Evolutionary conservation across 2,888 invertebrate species (phyloP).

Genomic region (Acanthopleura granulata): DNA sequence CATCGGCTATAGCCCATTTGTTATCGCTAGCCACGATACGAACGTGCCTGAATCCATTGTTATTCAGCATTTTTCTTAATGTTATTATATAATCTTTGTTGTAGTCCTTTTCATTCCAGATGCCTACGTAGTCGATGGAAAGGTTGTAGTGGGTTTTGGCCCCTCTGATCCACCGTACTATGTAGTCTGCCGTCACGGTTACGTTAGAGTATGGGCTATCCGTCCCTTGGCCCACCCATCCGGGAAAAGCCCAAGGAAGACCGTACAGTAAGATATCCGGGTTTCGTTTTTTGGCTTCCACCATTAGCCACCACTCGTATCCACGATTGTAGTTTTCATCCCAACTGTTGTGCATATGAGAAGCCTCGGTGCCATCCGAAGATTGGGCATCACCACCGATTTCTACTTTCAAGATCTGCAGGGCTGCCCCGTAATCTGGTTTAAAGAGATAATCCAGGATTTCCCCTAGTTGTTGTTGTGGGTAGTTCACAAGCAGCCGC

Average conservation of each 20-base stretch:
- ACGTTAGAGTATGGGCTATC: slow-evolving; percentile 55
- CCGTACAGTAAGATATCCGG: slow-evolving; percentile 64
- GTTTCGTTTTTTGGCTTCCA: slow-evolving; percentile 63
- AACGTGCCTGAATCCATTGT: slow-evolving; percentile 38
- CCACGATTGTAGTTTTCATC: slow-evolving; percentile 62
- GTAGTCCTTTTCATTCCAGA: slow-evolving; percentile 63
- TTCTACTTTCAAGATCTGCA: slow-evolving; percentile 69
- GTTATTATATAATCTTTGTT: slow-evolving; percentile 45
- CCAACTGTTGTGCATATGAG: slow-evolving; percentile 64
- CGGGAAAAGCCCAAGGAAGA: slow-evolving; percentile 68
- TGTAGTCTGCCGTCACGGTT: slow-evolving; percentile 51
- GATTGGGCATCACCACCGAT: slow-evolving; percentile 70
- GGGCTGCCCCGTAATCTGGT: slow-evolving; percentile 66
- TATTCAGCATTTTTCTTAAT: slow-evolving; percentile 35
- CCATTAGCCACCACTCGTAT: slow-evolving; percentile 68
- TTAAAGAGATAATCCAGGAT: slow-evolving; percentile 56
- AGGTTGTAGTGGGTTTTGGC: slow-evolving; percentile 57
- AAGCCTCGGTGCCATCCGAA: slow-evolving; percentile 65
- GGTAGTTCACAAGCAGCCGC: slow-evolving; percentile 49
- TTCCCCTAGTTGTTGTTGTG: slow-evolving; percentile 36
- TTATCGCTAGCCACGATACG: slow-evolving; percentile 56
- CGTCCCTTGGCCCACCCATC: slow-evolving; percentile 56
- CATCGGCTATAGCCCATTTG: slow-evolving; percentile 38
- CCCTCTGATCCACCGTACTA: slow-evolving; percentile 65
- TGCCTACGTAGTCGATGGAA: slow-evolving; percentile 66